phyloP scores from a whole-genome alignment of 2,797 vertebrate species.

The Cirrhinus molitorella region DNA sequence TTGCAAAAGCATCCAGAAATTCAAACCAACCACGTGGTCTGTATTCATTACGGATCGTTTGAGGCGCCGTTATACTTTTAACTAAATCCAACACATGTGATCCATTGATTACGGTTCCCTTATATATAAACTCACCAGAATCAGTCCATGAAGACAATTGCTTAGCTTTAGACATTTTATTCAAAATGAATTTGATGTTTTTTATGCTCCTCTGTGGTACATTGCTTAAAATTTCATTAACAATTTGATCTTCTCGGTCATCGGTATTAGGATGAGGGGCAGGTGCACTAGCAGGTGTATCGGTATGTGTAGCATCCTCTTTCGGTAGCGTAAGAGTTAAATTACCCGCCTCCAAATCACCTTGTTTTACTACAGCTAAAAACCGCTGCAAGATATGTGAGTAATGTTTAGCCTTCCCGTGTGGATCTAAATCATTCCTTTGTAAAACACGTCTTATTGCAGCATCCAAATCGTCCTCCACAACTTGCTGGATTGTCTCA shows the following conservation, averaged over 20 bases:
- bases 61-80: neutral
- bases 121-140: neutral
- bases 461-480: neutral
- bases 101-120: neutral
- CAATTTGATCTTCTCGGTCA: neutral
- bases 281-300: neutral
- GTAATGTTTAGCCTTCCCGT: constrained; percentile 4
- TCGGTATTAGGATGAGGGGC: no score
- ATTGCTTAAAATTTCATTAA: neutral
- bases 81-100: constrained; percentile 24
- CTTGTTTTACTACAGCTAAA: constrained; percentile 13
- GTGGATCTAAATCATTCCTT: neutral
- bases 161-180: neutral
- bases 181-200: constrained; percentile 5
- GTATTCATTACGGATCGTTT: neutral
- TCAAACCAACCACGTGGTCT: neutral
- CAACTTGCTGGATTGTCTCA: neutral
- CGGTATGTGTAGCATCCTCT: no score
- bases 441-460: neutral
- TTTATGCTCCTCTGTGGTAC: neutral
- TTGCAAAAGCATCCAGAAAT: neutral
- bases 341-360: neutral
- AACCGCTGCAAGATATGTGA: neutral
- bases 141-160: neutral
- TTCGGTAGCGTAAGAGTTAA: neutral